Conservation (phyloP, 1,140 invertebrate genomes). For the Drosophila ficusphila region DNA sequence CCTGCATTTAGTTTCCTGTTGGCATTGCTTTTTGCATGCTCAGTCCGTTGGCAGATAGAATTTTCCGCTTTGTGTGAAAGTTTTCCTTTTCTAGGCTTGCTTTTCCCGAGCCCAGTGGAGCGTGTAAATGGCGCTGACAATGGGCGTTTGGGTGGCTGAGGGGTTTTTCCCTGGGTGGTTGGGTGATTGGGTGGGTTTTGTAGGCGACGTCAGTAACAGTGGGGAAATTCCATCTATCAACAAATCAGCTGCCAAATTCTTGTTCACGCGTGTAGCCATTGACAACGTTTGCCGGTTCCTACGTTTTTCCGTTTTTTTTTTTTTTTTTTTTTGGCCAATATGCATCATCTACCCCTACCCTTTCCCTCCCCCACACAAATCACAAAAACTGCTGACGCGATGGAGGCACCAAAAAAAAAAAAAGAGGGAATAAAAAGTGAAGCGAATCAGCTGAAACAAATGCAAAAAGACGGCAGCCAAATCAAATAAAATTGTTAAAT, state of each 20-base stretch:
- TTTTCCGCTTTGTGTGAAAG: slow-evolving; percentile 72
- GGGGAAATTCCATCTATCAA: slow-evolving; percentile 73
- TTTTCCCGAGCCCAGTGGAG: slow-evolving; percentile 49
- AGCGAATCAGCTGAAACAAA: slow-evolving; percentile 29
- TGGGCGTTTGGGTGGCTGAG: slow-evolving; percentile 25
- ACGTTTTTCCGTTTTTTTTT: no score
- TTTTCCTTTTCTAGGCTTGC: slow-evolving; percentile 45
- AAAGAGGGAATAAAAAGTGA: no score
- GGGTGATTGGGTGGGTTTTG: slow-evolving; percentile 1
- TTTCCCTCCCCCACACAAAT: slow-evolving; percentile 3
- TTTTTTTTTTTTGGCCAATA: no score
- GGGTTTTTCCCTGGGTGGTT: background rate
- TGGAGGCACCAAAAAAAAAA: slow-evolving; percentile 3
- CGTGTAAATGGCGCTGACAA: slow-evolving; percentile 79
- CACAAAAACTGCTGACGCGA: slow-evolving; percentile 60
- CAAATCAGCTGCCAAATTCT: slow-evolving; percentile 80
- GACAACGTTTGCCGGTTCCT: slow-evolving; percentile 52
- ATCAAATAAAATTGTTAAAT: slow-evolving; percentile 83
- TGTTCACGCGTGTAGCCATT: slow-evolving; percentile 76
- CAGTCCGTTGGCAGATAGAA: slow-evolving; percentile 68
- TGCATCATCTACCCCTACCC: background rate
- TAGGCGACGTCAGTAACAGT: slow-evolving; percentile 17
- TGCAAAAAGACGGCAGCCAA: slow-evolving; percentile 47
- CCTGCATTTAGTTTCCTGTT: slow-evolving; percentile 58
- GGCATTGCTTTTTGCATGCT: slow-evolving; percentile 72